Evolutionary conservation across 2,888 invertebrate species (phyloP).

Genomic region (Acutogordius australiensis): DNA sequence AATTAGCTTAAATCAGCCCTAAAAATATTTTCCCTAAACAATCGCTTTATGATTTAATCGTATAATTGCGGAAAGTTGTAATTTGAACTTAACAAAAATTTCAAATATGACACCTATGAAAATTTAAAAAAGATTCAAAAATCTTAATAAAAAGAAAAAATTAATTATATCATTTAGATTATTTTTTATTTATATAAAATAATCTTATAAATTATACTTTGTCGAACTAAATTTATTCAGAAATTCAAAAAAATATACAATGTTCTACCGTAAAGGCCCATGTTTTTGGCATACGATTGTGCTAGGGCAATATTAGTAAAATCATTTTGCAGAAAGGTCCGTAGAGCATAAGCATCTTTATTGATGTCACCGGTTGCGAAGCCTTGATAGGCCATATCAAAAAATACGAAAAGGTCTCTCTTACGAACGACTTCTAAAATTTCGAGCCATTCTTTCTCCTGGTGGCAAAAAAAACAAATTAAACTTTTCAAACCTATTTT

Average conservation of each 20-base stretch:
- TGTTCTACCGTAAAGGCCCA: slow-evolving; percentile 51
- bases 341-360: slow-evolving; percentile 57
- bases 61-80: no score
- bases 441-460: slow-evolving; percentile 56
- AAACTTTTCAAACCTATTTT: not conserved
- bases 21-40: no score
- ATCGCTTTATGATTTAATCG: no score
- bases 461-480: slow-evolving; percentile 12
- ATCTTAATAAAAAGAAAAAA: no score
- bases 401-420: slow-evolving; percentile 51
- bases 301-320: slow-evolving; percentile 56
- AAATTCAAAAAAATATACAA: not conserved
- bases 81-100: no score
- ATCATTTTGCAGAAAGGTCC: slow-evolving; percentile 46
- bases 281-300: slow-evolving; percentile 90
- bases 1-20: no score
- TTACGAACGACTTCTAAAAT: slow-evolving; percentile 46
- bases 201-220: no score
- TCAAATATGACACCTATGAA: no score
- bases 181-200: no score
- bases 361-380: slow-evolving; percentile 57
- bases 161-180: no score
- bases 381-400: slow-evolving; percentile 96
- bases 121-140: no score
- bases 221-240: not conserved